phyloP scores from a whole-genome alignment of 2,888 invertebrate species.

The Sphinx pinastri region DNA sequence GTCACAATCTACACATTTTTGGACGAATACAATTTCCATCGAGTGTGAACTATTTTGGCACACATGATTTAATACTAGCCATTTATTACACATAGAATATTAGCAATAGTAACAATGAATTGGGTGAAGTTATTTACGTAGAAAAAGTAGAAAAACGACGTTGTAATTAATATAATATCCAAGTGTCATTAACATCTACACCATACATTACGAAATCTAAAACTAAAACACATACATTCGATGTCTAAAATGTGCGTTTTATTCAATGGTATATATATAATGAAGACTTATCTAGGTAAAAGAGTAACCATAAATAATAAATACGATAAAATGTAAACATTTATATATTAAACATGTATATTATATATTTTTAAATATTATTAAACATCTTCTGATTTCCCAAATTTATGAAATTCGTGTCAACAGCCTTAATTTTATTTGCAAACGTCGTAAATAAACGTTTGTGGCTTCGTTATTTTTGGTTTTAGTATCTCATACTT shows the following conservation, averaged over 20 bases:
- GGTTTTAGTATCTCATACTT: constrained; percentile 13
- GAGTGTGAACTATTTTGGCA: constrained; percentile 6
- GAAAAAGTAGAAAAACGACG: constrained; percentile 17
- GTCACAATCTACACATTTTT: constrained; percentile 17
- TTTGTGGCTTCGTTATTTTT: constrained; percentile 16
- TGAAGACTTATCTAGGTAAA: constrained; percentile 29
- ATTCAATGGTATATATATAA: constrained; percentile 19
- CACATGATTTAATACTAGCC: background rate
- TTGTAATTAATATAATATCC: background rate
- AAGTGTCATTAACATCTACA: constrained; percentile 15
- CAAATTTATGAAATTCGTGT: constrained; percentile 21
- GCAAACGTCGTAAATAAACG: constrained; percentile 17
- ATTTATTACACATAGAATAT: background rate
- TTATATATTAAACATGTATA: constrained; percentile 17
- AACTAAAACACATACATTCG: constrained; percentile 40
- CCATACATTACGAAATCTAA: constrained; percentile 28
- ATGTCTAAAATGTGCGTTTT: constrained; percentile 41
- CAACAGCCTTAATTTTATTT: constrained; percentile 18
- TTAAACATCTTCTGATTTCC: background rate
- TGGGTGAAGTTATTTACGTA: background rate
- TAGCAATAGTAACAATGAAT: background rate
- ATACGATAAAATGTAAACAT: constrained; percentile 20
- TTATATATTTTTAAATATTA: constrained; percentile 11
- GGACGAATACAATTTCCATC: constrained; percentile 13
- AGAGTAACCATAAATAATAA: constrained; percentile 17